phyloP scores from a whole-genome alignment of 2,888 invertebrate species.

The Prosapia bicincta region DNA sequence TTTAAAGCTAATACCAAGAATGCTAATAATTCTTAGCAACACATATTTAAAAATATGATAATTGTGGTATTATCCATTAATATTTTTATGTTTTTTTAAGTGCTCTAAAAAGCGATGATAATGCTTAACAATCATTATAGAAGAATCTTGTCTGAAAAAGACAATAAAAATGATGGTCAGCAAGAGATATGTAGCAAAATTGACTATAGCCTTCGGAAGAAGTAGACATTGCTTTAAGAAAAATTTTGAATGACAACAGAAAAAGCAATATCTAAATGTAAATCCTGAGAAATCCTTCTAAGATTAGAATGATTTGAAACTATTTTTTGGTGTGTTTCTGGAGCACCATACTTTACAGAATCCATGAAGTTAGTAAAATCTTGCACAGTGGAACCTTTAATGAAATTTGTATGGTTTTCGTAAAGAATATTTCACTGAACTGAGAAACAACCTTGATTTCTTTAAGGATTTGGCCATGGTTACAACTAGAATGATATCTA shows the following conservation, averaged over 20 bases:
- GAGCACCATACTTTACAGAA: constrained; percentile 36
- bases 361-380: constrained; percentile 22
- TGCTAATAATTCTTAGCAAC: background rate
- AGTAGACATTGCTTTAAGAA: constrained; percentile 35
- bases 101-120: constrained; percentile 37
- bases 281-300: constrained; percentile 37
- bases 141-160: constrained; percentile 6
- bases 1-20: constrained; percentile 3
- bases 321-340: constrained; percentile 35
- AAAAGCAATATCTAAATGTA: constrained; percentile 38
- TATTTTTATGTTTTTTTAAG: background rate
- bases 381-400: background rate
- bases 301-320: constrained; percentile 32
- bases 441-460: background rate
- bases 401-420: constrained; percentile 22
- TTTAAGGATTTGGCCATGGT: constrained; percentile 7
- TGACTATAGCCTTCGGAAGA: too few species aligned
- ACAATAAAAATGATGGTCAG: constrained; percentile 41
- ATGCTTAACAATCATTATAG: constrained; percentile 33
- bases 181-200: constrained; percentile 38
- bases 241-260: constrained; percentile 38
- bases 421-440: constrained; percentile 13
- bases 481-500: constrained; percentile 11
- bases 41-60: constrained; percentile 2
- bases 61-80: background rate